A percentile compares a stretch with the other conserved stretches of the same genome.
phyloP scores from a whole-genome alignment of 2,113 vertebrate species.

The Corythaeola cristata region DNA sequence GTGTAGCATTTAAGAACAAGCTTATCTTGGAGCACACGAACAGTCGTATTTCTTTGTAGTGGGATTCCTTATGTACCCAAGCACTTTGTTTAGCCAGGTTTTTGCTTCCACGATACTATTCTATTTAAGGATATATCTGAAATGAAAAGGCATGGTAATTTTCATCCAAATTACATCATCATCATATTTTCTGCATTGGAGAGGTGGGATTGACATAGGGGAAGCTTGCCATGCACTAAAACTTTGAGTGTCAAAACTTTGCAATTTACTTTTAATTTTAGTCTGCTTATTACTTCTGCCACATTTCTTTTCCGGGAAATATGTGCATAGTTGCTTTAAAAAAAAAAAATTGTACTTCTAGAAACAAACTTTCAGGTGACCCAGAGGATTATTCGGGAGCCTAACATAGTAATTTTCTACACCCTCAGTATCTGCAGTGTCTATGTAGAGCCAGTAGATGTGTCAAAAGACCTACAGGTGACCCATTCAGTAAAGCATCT shows the following conservation, averaged over 20 bases:
- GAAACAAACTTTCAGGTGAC: not conserved
- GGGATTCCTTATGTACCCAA: not conserved
- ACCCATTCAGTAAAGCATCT: not conserved
- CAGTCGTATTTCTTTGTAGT: not conserved
- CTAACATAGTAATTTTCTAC: not conserved
- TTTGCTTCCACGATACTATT: not conserved
- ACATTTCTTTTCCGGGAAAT: not conserved
- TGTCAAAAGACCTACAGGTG: not conserved
- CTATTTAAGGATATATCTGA: not conserved
- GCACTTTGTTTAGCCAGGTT: not conserved
- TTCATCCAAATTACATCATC: not conserved
- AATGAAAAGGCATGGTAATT: not conserved
- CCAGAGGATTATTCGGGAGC: not conserved
- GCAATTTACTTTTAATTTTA: not conserved
- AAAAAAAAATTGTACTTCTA: not conserved
- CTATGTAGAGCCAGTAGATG: not conserved
- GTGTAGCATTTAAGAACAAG: not conserved
- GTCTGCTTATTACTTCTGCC: not conserved
- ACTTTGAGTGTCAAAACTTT: not conserved
- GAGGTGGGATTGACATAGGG: not conserved
- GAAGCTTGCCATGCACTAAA: not conserved
- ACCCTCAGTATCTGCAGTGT: not conserved
- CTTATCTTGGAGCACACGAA: conserved; percentile 1
- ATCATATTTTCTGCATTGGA: not conserved
- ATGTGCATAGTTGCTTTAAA: fast-evolving